Conservation (phyloP, 1,140 invertebrate species). For the Neodiprion lecontei region DNA sequence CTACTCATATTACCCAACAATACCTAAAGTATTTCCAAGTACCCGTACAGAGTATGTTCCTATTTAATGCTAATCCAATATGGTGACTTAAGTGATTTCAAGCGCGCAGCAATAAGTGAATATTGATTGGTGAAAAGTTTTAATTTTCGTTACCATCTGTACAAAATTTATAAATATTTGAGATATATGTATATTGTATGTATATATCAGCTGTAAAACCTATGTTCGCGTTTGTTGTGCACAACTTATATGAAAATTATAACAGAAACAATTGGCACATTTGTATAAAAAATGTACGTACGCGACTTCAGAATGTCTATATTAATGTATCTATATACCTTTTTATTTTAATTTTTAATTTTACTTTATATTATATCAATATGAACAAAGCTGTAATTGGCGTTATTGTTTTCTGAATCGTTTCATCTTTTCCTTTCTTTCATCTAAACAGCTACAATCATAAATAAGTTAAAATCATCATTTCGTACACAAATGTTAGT, state of each 20-base stretch:
- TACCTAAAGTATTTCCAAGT: not conserved
- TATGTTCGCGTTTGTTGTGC: no score
- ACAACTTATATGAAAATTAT: no score
- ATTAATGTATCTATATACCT: not conserved
- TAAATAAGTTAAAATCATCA: no score
- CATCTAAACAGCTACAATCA: no score
- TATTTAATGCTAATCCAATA: not conserved
- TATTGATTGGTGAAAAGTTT: no score
- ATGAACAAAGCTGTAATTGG: no score
- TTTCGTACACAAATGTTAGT: no score
- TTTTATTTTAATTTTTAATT: not conserved
- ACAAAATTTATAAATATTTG: constrained; percentile 1
- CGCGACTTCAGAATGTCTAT: not conserved
- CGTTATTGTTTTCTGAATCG: no score
- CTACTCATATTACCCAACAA: constrained; percentile 5
- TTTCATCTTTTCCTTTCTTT: no score
- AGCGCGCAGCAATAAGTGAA: not conserved
- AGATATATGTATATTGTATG: no score
- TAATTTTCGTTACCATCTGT: not conserved
- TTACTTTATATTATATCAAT: no score
- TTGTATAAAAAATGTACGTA: not conserved
- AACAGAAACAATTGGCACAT: not conserved
- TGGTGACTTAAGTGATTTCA: not conserved
- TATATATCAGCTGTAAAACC: no score
- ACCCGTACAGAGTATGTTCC: not conserved